Evolutionary conservation across 1,140 invertebrate species (phyloP).

Genomic region (Euglossa dilemma): DNA sequence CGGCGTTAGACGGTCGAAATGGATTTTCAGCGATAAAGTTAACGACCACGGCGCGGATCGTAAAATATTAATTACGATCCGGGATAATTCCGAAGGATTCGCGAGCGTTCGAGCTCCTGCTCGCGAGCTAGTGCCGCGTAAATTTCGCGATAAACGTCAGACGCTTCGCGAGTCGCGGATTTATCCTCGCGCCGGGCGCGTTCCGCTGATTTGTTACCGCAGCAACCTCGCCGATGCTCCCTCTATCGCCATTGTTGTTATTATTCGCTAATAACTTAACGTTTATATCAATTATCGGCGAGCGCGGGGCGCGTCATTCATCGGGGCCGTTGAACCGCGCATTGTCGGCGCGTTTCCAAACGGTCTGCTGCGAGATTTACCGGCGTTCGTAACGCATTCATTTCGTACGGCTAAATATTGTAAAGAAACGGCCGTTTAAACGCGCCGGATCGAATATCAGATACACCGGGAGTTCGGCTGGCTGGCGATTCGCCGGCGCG

Average conservation of each 20-base stretch:
- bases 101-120: slow-evolving; percentile 19
- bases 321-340: background rate
- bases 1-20: background rate
- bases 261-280: slow-evolving; percentile 39
- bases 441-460: background rate
- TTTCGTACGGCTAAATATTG: slow-evolving; percentile 14
- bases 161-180: slow-evolving; percentile 17
- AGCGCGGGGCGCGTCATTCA: slow-evolving; percentile 26
- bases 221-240: background rate
- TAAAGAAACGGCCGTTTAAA: slow-evolving; percentile 7
- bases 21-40: background rate
- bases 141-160: slow-evolving; percentile 43
- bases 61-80: too few relatives aligned
- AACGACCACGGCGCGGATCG: too few relatives aligned
- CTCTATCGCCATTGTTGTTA: slow-evolving; percentile 24
- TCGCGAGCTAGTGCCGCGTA: background rate
- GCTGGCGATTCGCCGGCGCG: background rate
- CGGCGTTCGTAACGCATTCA: slow-evolving; percentile 10
- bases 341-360: background rate
- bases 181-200: slow-evolving; percentile 12
- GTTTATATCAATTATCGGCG: slow-evolving; percentile 44
- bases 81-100: background rate
- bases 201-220: slow-evolving; percentile 24
- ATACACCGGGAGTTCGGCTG: background rate
- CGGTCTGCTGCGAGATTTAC: slow-evolving; percentile 24